These are phyloP conservation scores for Lanius collurio DNA, from an alignment of 2,113 vertebrate species.

Conservation along the genomic window DNA sequence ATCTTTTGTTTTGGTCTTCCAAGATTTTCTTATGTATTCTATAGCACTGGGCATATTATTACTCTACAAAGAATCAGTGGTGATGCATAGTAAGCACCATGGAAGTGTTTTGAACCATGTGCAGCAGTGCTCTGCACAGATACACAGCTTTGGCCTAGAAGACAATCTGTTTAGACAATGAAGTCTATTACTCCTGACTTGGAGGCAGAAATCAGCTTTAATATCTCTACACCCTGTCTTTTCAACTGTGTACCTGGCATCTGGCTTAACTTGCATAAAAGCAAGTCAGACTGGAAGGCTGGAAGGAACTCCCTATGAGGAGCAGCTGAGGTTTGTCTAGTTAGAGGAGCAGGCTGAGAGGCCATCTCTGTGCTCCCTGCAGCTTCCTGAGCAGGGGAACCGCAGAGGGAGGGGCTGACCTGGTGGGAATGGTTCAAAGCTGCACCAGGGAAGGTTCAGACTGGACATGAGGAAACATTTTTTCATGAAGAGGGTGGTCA, in stretches of 20 bases:
- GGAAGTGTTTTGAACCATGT: neutral
- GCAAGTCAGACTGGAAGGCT: neutral
- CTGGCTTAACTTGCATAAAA: neutral
- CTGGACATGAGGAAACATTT: neutral
- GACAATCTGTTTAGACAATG: neutral
- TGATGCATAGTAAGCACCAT: accelerated
- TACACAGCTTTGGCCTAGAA: neutral
- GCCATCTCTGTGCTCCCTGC: neutral
- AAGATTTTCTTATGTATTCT: neutral
- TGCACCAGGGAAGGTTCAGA: neutral
- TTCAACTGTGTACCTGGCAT: neutral
- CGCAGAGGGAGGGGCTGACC: neutral
- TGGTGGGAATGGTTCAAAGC: neutral
- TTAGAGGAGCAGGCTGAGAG: neutral
- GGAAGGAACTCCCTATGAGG: neutral
- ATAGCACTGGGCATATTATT: neutral
- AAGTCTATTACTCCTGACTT: neutral
- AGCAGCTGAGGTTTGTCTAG: neutral
- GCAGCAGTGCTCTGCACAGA: neutral
- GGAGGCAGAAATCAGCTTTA: neutral
- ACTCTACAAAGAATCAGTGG: neutral
- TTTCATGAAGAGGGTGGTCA: neutral
- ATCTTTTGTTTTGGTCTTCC: neutral
- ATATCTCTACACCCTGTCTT: neutral
- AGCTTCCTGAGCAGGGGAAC: neutral